Conservation (phyloP, 2,797 vertebrate species). For the Vespertilio murinus region DNA sequence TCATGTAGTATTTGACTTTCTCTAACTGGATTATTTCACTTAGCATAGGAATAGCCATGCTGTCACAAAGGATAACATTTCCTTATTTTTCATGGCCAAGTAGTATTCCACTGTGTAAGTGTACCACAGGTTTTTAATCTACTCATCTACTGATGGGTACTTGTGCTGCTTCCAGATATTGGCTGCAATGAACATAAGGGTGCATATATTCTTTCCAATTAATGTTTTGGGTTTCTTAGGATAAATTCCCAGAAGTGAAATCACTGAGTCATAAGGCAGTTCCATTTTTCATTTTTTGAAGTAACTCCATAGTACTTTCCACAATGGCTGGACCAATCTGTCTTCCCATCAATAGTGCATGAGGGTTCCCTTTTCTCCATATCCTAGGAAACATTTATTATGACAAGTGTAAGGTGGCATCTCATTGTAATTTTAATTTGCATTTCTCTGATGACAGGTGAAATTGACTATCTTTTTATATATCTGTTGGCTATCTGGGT, state of each 20-base stretch:
- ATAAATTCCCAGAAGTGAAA: background rate
- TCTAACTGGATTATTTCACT: no score
- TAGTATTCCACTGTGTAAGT: no score
- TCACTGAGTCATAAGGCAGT: background rate
- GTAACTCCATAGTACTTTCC: background rate
- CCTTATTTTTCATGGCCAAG: no score
- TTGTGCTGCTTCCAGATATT: no score
- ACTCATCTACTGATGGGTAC: no score
- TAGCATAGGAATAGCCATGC: no score
- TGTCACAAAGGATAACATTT: no score
- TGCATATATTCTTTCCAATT: no score
- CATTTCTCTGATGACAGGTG: background rate
- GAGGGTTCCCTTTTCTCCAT: background rate
- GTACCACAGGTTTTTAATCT: no score
- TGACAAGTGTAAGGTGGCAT: background rate
- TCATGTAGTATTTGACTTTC: no score
- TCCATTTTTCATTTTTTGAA: background rate
- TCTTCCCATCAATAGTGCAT: background rate
- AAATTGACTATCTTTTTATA: background rate
- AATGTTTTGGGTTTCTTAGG: background rate
- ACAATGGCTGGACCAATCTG: background rate
- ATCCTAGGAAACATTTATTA: background rate
- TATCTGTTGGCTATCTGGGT: background rate
- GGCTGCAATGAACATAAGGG: no score
- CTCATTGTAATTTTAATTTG: background rate